A percentile compares a stretch with the other conserved stretches of the same genome.
phyloP scores from a whole-genome alignment of 2,888 invertebrate genomes.

The Agrochola lota region DNA sequence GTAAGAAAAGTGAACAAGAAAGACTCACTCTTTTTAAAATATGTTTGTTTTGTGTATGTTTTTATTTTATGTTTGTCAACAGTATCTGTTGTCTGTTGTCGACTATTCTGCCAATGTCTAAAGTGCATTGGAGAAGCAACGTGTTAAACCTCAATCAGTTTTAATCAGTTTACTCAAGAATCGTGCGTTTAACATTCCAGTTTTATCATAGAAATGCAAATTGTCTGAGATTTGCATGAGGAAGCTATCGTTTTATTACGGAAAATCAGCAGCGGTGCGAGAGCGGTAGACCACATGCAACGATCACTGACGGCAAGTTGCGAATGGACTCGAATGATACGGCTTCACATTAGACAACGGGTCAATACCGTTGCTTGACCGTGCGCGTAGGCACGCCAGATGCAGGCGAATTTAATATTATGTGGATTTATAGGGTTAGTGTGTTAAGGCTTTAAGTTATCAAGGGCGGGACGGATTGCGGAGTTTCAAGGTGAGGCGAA shows the following conservation, averaged over 20 bases:
- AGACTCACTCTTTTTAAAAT: background rate
- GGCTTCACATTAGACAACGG: conserved; percentile 62
- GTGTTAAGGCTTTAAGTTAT: conserved; percentile 24
- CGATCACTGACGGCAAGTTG: conserved; percentile 24
- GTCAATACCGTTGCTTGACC: conserved; percentile 71
- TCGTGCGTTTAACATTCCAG: conserved; percentile 17
- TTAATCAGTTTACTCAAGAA: conserved; percentile 12
- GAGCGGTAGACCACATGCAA: conserved; percentile 52
- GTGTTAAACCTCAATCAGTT: background rate
- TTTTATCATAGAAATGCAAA: conserved; percentile 38
- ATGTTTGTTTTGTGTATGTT: background rate
- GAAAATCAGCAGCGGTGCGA: conserved; percentile 36
- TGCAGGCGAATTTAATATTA: conserved; percentile 32
- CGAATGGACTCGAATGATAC: conserved; percentile 26
- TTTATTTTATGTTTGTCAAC: background rate
- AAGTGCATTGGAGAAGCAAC: too few relatives aligned
- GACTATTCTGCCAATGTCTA: too few relatives aligned
- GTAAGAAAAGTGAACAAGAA: background rate
- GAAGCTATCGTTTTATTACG: conserved; percentile 56
- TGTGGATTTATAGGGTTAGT: conserved; percentile 29
- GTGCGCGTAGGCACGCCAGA: conserved; percentile 55
- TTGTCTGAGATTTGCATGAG: conserved; percentile 42
- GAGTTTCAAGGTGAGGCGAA: background rate
- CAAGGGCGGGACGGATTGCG: background rate
- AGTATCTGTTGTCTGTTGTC: background rate